phyloP scores from a whole-genome alignment of 2,113 vertebrate species.

The Pelvicachromis taeniatus region DNA sequence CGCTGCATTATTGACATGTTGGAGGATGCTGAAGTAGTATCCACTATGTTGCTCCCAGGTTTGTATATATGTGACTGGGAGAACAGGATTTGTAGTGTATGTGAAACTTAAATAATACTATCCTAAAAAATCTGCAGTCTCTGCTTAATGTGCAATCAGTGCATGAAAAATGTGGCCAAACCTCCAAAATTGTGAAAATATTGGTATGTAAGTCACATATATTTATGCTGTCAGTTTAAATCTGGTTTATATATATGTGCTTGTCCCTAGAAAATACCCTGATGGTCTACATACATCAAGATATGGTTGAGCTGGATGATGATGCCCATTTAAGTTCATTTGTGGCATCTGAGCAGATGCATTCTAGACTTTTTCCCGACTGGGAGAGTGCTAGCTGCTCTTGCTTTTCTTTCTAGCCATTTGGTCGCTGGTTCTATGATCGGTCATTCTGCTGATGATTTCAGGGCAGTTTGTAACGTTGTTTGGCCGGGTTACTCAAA shows the following conservation, averaged over 20 bases:
- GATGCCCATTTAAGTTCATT: not conserved
- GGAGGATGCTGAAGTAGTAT: conserved; percentile 85
- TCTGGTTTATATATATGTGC: not conserved
- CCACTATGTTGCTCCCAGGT: conserved; percentile 94
- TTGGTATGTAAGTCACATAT: not conserved
- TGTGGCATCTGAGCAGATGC: not conserved
- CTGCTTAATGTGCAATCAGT: not conserved
- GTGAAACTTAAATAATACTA: not conserved
- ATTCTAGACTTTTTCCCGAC: not conserved
- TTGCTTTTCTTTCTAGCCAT: not conserved
- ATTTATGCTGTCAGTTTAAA: not conserved
- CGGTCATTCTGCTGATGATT: not conserved
- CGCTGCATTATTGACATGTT: conserved; percentile 82
- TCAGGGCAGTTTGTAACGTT: not conserved
- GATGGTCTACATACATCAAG: not conserved
- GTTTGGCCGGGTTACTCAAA: not conserved
- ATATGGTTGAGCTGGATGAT: not conserved
- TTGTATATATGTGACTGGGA: not conserved
- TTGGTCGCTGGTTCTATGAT: not conserved
- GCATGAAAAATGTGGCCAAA: not conserved
- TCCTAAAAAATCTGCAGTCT: not conserved
- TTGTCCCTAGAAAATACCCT: not conserved
- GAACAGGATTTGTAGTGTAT: not conserved
- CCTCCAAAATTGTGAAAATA: not conserved
- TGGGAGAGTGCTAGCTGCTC: not conserved